Evolutionary conservation across 2,888 invertebrate species (phyloP), one percentile per base, ranked within the genome.

Genomic region (Ecliptopera silaceata): DNA sequence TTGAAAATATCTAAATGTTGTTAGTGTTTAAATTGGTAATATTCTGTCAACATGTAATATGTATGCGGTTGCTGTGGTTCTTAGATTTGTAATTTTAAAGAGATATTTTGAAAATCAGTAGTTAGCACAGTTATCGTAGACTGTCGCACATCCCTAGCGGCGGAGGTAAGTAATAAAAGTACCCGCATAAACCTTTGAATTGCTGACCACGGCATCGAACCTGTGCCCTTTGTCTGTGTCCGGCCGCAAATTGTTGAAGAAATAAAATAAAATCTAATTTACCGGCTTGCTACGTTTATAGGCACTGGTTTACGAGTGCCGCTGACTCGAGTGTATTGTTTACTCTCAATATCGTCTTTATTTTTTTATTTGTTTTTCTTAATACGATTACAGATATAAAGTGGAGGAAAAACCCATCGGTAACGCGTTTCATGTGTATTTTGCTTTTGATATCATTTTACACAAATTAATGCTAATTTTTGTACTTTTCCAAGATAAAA

Each of bases 251-350:
- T 88, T 89, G 87, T 90, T 88, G 83, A 89, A 89, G 88, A 88
- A 90, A 88, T 89, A 88, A 88, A 88, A 88, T 87, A 86, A 87
- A 89, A 88, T 89, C 86, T 87, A 90, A 90, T 89, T 89, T 89
- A 86, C 84, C 84, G 86, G 82, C 77, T 82, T 86, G 75, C 80
- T 87, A 85, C 88, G 81, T 88, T 88, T 86, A 88, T 84, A 79
- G 80, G 80, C 81, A 84, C 79, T 75, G 78, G 82, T 86, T 86
- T 86, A 86, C 81, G 86, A 86, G 84, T 79, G 77, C 75, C 71
- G 78, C 80, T 78, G 81, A 80, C 75, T 80, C 75, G 64, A 80
- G 78, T 72, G 74, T 75, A 81, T 83, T 84, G 82, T 84, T 83
- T 83, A 79, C 79, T 79, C 80, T 79, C 84, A 80, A 83, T 85